Base-by-base conservation (phyloP, 2,888 invertebrate genomes). In the Phasia obesa region DNA sequence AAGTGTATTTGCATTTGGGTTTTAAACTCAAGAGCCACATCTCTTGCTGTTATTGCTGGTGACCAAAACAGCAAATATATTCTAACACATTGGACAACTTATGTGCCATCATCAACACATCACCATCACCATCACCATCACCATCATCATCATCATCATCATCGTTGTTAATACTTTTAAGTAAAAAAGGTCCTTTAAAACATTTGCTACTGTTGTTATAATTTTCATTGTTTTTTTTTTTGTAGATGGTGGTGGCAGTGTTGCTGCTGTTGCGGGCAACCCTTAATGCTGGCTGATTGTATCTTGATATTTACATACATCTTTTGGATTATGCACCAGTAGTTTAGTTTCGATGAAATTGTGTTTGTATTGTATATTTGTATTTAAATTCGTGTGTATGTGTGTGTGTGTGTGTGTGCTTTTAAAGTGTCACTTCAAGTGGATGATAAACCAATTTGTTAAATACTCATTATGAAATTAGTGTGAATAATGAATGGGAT, bases 401-500 rank as follows among this genome's bases (percentile, higher is more conserved):
- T 17, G 38, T 60, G 47, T 83, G 21, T 65, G 7, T 60, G 60
- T 31, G 49, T 64, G 69, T 9, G 44, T 74, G 21, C 69, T 25
- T 42, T 51, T n/a, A 80, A 47, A 77, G 51, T 78, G n/a, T 65
- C 64, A 60, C 67, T 75, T 69, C 81, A 65, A 82, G 49, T 84
- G 79, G 79, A 81, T 86, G 84, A 81, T 84, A 80, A 84, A 84
- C 71, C 71, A 62, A 70, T 65, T 85, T 86, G 74, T 70, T 80
- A 80, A 84, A 83, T 78, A 60, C 81, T 76, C 77, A 69, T 76
- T 74, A 80, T 65, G 62, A 86, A 88, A 87, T 86, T 85, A 86
- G 84, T 86, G 85, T 84, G 82, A 86, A 87, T 88, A 88, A 88
- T 88, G 85, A 88, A 88, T 88, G 85, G 87, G 78, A 87, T 87